phyloP scores from a whole-genome alignment of 2,113 vertebrate genomes.

The Heptranchias perlo region DNA sequence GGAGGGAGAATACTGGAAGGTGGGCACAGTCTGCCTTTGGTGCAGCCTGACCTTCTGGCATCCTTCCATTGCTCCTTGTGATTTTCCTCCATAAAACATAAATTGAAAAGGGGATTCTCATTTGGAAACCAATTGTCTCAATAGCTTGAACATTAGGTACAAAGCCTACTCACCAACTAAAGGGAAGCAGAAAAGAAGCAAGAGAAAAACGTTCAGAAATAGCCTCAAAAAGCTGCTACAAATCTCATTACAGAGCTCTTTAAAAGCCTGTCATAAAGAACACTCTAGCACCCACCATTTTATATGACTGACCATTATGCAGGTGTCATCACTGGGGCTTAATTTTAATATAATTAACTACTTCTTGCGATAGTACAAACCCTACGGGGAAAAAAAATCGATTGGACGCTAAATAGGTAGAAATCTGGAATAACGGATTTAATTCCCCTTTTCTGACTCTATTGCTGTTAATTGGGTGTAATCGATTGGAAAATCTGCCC shows the following conservation, averaged over 20 bases:
- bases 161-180: not conserved
- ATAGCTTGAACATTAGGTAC: not conserved
- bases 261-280: not conserved
- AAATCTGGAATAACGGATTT: not conserved
- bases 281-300: not conserved
- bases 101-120: not conserved
- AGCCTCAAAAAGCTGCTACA: not conserved
- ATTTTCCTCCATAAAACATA: not conserved
- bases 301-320: not conserved
- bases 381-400: not conserved
- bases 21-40: not conserved
- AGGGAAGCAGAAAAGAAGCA: not conserved
- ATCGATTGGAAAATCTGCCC: not conserved
- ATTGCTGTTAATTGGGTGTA: not conserved
- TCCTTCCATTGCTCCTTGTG: not conserved
- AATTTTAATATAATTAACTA: not conserved
- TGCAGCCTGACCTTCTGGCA: not conserved
- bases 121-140: not conserved
- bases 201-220: not conserved
- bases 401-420: not conserved
- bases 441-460: not conserved
- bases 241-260: not conserved
- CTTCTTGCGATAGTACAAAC: not conserved
- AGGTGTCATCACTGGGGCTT: not conserved
- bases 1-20: not conserved